Percentiles rank a stretch among this genome's conserved stretches.
phyloP scores from a whole-genome alignment of 2,797 vertebrate genomes.

The Oryzias dopingdopingensis region DNA sequence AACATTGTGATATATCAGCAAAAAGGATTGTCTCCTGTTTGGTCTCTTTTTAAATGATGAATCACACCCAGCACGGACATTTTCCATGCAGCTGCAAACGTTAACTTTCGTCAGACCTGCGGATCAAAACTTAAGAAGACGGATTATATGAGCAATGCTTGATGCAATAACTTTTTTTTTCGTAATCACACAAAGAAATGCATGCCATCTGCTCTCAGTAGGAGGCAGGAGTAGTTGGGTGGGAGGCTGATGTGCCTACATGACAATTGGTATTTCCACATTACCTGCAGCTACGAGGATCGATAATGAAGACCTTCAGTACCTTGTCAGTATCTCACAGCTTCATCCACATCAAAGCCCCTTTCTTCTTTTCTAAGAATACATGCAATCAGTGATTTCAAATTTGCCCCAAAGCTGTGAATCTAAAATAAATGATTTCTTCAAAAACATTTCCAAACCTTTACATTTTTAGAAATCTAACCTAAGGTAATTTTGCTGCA shows the following conservation, averaged over 20 bases:
- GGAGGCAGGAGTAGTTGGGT: constrained; percentile 23
- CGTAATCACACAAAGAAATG: constrained; percentile 32
- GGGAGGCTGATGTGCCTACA: constrained; percentile 45
- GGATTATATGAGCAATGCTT: constrained; percentile 22
- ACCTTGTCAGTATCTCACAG: constrained; percentile 41
- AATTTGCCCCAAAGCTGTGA: too few species aligned
- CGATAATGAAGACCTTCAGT: constrained; percentile 33
- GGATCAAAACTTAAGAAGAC: constrained; percentile 12
- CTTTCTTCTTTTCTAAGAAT: constrained; percentile 26
- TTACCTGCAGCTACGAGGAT: constrained; percentile 45
- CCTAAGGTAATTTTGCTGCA: too few species aligned
- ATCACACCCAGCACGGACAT: background rate
- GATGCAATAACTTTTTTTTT: constrained; percentile 29
- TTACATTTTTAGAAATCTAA: too few species aligned
- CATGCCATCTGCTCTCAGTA: constrained; percentile 24
- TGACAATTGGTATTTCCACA: constrained; percentile 53
- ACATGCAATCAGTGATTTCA: too few species aligned
- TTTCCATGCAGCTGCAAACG: constrained; percentile 4
- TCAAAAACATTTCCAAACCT: too few species aligned
- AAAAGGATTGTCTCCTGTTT: constrained; percentile 15
- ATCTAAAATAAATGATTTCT: too few species aligned
- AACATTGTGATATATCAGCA: constrained; percentile 32
- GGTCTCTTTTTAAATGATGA: constrained; percentile 8
- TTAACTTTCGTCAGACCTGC: constrained; percentile 11
- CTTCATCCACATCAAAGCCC: constrained; percentile 22